Conservation (phyloP, 2,888 invertebrate species). For the Listrodromus nycthemerus region DNA sequence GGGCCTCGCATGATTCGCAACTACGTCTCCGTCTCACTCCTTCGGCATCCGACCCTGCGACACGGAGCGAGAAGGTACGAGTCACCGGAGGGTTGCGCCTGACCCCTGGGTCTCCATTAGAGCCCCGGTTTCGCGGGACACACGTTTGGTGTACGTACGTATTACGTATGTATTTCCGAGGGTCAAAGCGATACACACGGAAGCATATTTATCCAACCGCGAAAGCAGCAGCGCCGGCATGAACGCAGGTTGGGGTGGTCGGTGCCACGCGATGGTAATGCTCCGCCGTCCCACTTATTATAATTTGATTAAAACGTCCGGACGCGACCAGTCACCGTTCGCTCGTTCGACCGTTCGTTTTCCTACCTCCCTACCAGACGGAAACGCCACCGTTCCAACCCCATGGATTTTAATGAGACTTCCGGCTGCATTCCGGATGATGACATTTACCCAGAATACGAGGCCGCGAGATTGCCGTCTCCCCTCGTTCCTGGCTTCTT, state of each 20-base stretch:
- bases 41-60: not conserved
- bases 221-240: not conserved
- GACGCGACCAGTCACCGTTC: conserved; percentile 20
- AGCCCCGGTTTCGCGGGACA: conserved; percentile 31
- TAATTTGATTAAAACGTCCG: conserved; percentile 75
- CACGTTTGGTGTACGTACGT: conserved; percentile 17
- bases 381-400: conserved; percentile 7
- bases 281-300: conserved; percentile 74
- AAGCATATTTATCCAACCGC: conserved; percentile 14
- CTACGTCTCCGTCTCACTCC: conserved; percentile 41
- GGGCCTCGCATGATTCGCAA: conserved; percentile 59
- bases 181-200: conserved; percentile 16
- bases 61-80: conserved; percentile 47
- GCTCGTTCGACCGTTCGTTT: conserved; percentile 24
- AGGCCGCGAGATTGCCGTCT: conserved; percentile 25
- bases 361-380: not conserved
- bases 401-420: conserved; percentile 69
- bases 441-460: conserved; percentile 45
- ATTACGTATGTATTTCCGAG: conserved; percentile 5
- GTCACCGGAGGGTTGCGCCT: conserved; percentile 51
- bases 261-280: conserved; percentile 69
- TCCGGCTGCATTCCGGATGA: conserved; percentile 61
- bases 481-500: conserved; percentile 18
- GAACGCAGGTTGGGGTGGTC: not conserved
- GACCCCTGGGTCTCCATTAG: conserved; percentile 64